Evolutionary conservation across 2,888 invertebrate genomes (phyloP).

Genomic region (Bombylius major): DNA sequence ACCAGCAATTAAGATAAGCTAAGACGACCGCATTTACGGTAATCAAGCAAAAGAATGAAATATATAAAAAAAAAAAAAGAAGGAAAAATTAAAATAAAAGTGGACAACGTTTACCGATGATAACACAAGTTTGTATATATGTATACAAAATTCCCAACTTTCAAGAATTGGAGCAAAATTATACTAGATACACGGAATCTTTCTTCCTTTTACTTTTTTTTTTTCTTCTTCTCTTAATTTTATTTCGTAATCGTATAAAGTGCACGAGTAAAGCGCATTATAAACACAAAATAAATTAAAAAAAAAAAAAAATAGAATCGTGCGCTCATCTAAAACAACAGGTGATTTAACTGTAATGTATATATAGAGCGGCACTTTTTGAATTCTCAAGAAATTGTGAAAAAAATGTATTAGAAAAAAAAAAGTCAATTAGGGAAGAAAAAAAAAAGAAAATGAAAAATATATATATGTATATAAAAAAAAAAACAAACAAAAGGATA

Average conservation of each 20-base stretch:
- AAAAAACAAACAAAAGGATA: background rate
- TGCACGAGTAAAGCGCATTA: too few relatives aligned
- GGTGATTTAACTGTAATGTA: background rate
- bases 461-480: too few relatives aligned
- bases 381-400: background rate
- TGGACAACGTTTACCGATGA: background rate
- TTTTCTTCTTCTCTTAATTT: too few relatives aligned
- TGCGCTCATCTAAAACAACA: background rate
- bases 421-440: background rate
- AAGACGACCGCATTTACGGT: constrained; percentile 6
- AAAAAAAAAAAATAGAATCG: too few relatives aligned
- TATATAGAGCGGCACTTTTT: background rate
- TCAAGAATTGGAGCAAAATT: background rate
- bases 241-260: too few relatives aligned
- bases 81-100: background rate
- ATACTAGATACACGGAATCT: background rate
- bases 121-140: background rate
- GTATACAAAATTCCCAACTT: background rate
- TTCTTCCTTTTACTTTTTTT: too few relatives aligned
- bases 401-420: background rate
- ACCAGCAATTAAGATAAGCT: constrained; percentile 10
- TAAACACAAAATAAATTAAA: too few relatives aligned
- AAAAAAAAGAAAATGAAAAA: background rate
- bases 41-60: background rate
- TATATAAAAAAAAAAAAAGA: background rate